Base-by-base conservation (phyloP, 35 echinoderm and acorn worm species). In the Stichopus chloronotus region DNA sequence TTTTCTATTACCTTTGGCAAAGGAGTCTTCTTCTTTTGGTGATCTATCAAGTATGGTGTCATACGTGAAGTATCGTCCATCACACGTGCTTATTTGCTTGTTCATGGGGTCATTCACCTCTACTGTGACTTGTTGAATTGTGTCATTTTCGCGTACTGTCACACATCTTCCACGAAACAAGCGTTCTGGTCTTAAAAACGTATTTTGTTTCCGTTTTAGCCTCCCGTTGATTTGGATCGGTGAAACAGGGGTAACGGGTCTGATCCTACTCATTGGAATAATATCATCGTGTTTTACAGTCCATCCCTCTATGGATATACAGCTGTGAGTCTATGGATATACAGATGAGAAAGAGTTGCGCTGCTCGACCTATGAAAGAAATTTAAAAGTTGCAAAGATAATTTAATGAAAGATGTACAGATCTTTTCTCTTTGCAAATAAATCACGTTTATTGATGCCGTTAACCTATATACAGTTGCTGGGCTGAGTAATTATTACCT, bases 241-340 rank as follows among this genome's bases (percentile, higher is more conserved):
- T 71, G 65, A 71, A 71, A 71, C 65, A 71, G 65, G 65, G 4
- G 65, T 71, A 71, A 71, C 4, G 65, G 65, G 65, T 71, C 65
- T 71, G n/a, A 71, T 71, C n/a, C 65, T 71, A 71, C n/a, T 71
- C 65, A 71, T 71, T 71, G 65, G 65, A 71, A 71, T 71, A 71
- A 71, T 71, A 71, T 71, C 65, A 71, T 71, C 65, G 65, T 2
- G 65, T 71, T 71, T 71, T 71, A 71, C 65, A 71, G 65, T 71
- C 4, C 65, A 71, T 71, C 65, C 30, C 30, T 43, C 30, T 1
- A 43, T 43, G 30, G 30, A 43, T 43, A 43, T 43, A 43, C 30
- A 43, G 30, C 30, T 43, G 30, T 43, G 30, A 43, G 30, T 43
- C 30, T 43, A 43, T 43, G 30, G 30, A 43, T 43, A 43, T 43